Conservation (phyloP, 2,888 invertebrate genomes). For the Meganola albula region DNA sequence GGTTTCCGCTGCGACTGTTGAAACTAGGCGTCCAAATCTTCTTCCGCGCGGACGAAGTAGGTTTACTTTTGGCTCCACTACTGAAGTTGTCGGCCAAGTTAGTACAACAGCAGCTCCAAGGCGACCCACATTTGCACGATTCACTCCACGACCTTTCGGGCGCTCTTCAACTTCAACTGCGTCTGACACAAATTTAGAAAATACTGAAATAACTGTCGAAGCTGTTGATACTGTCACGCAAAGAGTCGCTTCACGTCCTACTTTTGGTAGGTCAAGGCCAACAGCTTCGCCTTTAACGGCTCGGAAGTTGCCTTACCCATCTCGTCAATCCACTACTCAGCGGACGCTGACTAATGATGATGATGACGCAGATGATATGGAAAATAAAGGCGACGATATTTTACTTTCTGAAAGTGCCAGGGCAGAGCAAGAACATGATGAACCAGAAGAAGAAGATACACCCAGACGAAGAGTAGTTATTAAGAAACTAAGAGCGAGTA, state of each 20-base stretch:
- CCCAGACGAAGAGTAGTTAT: conserved; percentile 45
- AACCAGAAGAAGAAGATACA: conserved; percentile 30
- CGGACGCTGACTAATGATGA: conserved; percentile 36
- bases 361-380: conserved; percentile 48
- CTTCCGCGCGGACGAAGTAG: conserved; percentile 56
- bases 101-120: conserved; percentile 38
- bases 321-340: conserved; percentile 45
- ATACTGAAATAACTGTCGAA: conserved; percentile 23
- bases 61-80: conserved; percentile 46
- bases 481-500: conserved; percentile 44
- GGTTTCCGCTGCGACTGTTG: conserved; percentile 60
- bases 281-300: conserved; percentile 37
- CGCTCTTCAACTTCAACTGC: conserved; percentile 32
- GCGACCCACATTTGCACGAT: conserved; percentile 57
- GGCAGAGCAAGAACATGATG: conserved; percentile 65
- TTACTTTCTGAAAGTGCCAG: conserved; percentile 70
- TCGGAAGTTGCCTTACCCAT: conserved; percentile 51
- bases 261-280: conserved; percentile 46
- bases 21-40: conserved; percentile 48
- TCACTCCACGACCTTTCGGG: conserved; percentile 65
- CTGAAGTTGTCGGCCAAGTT: conserved; percentile 36
- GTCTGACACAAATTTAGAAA: conserved; percentile 19
- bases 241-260: conserved; percentile 41
- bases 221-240: conserved; percentile 34
- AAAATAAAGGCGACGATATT: conserved; percentile 60